Evolutionary conservation across 2,797 vertebrate genomes (phyloP), one percentile per base, ranked within the genome.

Genomic region (Brotula barbata): DNA sequence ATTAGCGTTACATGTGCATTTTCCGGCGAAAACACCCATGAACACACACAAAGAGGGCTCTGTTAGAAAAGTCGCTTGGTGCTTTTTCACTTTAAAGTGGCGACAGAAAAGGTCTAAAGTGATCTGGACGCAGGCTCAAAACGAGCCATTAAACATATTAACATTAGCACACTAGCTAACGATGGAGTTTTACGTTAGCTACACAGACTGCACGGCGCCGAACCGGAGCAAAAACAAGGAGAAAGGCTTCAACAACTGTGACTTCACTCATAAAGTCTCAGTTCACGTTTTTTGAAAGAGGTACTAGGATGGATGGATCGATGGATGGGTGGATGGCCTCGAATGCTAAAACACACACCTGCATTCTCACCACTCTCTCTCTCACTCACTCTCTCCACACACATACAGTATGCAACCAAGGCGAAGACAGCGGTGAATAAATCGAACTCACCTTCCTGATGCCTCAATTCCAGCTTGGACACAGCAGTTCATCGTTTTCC

Each of bases 381-480:
- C 52, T 17, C 42, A 48, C 47, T 44, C 49, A 15, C 20, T 1
- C n/a, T 58, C 44, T 36, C 34, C 8, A 39, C 13, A 23, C 19
- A 45, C 41, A 58, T 3, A 1, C 2, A 14, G 37, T 28, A 7
- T 3, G 3, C 13, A 2, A 15, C 13, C 2, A 14, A 39, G 37
- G 37, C 13, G 15, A 7, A 39, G 1, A 9, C 5, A 33, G 31
- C 6, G 31, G 31, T 33, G 9, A 6, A 33, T 39, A n/a, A 15
- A 39, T 39, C 37, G 2, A 39, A 39, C 68, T 25, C 83, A 92
- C 91, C 91, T 89, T 83, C 68, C 72, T 50, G 73, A 85, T 70
- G 87, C 85, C 84, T 84, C 80, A 42, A 80, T 65, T 79, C 83
- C 73, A 73, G 64, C 73, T 47, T 68, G 77, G 77, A 73, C 75